Base-by-base conservation (phyloP, 2,797 vertebrate species). In the Chrosomus eos region DNA sequence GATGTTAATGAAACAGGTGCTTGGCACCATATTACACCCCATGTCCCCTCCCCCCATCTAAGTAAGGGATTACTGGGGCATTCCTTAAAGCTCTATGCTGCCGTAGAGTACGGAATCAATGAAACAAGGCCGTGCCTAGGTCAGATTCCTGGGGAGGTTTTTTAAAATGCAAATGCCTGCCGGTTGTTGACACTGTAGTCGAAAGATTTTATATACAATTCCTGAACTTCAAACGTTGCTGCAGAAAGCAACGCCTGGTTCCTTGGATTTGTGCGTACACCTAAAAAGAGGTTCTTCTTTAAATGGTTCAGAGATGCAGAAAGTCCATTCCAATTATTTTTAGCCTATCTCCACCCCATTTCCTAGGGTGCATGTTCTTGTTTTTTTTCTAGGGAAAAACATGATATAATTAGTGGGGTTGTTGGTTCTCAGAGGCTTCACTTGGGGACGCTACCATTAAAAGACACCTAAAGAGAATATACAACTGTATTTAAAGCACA, bases 1-100 rank as follows among this genome's bases (percentile, higher is more conserved):
- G 91, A 89, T 81, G 88, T 92, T 95, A 95, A 95, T 94, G 93
- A 95, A 94, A 94, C 94, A 94, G 95, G 95, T 95, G 94, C 93
- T 92, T 93, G 88, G 89, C 89, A 73, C 85, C 58, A 45, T 43
- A 13, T 58, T 66, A 28, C 60, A 26, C 58, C 33, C 66, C 60
- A 90, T 89, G 90, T 89, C 88, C 90, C 90, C 81, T 64, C 74
- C 81, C 89, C 89, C 45, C 90, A 87, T 86, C 90, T 91, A 92
- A 93, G 88, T 93, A 92, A 91, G 90, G 91, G 92, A 93, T 94
- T 94, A 94, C 85, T 86, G 88, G 90, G 88, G 85, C 78, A 82
- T 91, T 91, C 89, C 83, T 90, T 83, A 72, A 78, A 84, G 89
- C 80, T 7, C 80, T 79, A 86, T 72, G 87, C 89, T 82, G 87